These are phyloP conservation scores for Trachelus stipa DNA, from an alignment of 2,888 invertebrate genomes.

Conservation along the genomic window DNA sequence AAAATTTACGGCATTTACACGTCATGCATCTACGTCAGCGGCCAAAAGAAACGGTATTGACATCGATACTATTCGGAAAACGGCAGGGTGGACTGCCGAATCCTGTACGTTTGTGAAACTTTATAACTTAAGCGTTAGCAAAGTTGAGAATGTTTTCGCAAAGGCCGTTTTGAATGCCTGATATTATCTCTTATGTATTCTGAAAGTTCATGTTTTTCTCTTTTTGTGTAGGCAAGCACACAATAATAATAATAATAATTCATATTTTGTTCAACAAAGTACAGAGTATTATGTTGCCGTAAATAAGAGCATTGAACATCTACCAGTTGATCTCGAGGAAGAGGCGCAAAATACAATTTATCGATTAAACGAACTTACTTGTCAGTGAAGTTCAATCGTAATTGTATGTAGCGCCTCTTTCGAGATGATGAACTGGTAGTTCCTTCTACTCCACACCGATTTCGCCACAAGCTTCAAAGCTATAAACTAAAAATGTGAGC, in stretches of 20 bases:
- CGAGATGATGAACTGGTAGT: too few species aligned
- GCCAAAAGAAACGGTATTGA: conserved; percentile 1
- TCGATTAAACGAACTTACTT: conserved; percentile 26
- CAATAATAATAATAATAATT: too few species aligned
- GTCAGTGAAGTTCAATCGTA: conserved; percentile 15
- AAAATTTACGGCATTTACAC: conserved; percentile 15
- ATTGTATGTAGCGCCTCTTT: too few species aligned
- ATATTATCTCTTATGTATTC: neutral
- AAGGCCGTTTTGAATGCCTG: neutral
- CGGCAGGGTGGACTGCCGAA: conserved; percentile 9
- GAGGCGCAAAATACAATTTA: conserved; percentile 27
- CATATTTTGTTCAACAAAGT: neutral
- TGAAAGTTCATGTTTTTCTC: too few species aligned
- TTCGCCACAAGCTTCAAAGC: too few species aligned
- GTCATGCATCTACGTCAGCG: conserved; percentile 16
- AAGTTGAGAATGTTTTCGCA: neutral
- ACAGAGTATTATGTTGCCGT: conserved; percentile 7
- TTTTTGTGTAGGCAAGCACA: too few species aligned
- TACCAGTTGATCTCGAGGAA: conserved; percentile 28
- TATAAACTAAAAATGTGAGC: too few species aligned
- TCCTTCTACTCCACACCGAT: too few species aligned
- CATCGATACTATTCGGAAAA: conserved; percentile 5
- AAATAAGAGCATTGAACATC: conserved; percentile 20
- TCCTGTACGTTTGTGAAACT: conserved; percentile 8
- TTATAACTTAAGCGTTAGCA: conserved; percentile 2